These are phyloP conservation scores for Orthonyx spaldingii DNA, from an alignment of 2,113 vertebrate genomes.

Conservation along the genomic window DNA sequence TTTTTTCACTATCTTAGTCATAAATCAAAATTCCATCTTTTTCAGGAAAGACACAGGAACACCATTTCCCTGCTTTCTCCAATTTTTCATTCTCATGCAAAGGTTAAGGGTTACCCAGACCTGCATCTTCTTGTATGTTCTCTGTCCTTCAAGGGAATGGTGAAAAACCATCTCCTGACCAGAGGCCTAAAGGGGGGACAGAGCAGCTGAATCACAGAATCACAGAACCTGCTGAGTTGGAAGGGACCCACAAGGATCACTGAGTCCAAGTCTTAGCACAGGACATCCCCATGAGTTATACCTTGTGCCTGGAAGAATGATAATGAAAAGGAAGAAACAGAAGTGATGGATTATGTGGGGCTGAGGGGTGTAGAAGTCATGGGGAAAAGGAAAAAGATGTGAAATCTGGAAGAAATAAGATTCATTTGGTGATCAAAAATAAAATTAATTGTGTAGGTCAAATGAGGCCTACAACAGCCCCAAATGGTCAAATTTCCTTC, in stretches of 20 bases:
- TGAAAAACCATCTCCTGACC: neutral
- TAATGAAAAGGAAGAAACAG: neutral
- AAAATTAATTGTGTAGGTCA: neutral
- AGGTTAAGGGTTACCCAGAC: neutral
- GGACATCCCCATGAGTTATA: neutral
- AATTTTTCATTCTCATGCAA: neutral
- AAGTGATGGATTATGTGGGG: neutral
- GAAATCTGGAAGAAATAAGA: neutral
- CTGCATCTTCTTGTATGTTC: fast-evolving
- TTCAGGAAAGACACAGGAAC: neutral
- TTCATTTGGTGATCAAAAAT: neutral
- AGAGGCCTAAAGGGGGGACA: neutral
- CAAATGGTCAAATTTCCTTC: neutral
- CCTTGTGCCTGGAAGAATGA: neutral
- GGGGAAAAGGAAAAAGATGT: neutral
- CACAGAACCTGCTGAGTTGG: neutral
- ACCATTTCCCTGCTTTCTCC: neutral
- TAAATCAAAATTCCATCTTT: neutral
- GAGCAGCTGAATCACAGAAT: neutral
- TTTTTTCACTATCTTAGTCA: neutral
- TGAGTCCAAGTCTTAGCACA: neutral
- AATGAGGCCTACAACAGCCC: neutral
- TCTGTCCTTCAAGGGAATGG: neutral
- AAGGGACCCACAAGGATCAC: neutral
- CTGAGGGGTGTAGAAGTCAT: neutral